Evolutionary conservation across 1,140 invertebrate species (phyloP), one percentile per base, ranked within the genome.

Genomic region (Megathymus violae): DNA sequence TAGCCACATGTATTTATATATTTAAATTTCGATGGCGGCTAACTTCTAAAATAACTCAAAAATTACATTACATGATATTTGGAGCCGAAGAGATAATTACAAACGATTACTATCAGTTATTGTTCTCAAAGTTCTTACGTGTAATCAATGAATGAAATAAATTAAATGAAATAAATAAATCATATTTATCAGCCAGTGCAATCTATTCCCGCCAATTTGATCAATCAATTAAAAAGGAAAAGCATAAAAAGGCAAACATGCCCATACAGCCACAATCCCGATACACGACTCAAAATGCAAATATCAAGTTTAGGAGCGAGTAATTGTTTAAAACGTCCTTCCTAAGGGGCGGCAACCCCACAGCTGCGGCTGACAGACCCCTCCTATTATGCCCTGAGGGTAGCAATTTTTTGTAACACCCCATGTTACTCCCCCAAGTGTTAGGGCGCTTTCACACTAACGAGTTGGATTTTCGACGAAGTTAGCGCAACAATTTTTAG

Each of bases 331-430:
- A 74, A 74, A 62, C 68, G 48, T 62, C 67, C 63, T 69, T 69
- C 48, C 54, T 67, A 50, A 60, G 68, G 70, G 67, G 71, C 58
- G 67, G 62, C 62, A 60, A 64, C 69, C 69, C 68, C 65, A 47
- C 74, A 76, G 67, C 78, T 82, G 78, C 69, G 46, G 44, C 38
- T 83, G 80, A 83, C 80, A 76, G 74, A 64, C 76, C 80, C 71
- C 78, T 66, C 68, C 46, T 64, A 60, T 69, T 69, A 69, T 71
- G 64, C 69, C 65, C 78, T 69, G 40, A 60, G 71, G 76, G 72
- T 71, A 73, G 62, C 67, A 71, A 74, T 83, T 83, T 83, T 83
- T 83, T 83, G 78, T 83, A 80, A 80, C 80, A 79, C 80, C 74
- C 74, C 60, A 64, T 69, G 62, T 67, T 54, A 63, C 62, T 72